These are phyloP conservation scores for Plebejus argus DNA, from an alignment of 2,888 invertebrate genomes.

Conservation along the genomic window DNA sequence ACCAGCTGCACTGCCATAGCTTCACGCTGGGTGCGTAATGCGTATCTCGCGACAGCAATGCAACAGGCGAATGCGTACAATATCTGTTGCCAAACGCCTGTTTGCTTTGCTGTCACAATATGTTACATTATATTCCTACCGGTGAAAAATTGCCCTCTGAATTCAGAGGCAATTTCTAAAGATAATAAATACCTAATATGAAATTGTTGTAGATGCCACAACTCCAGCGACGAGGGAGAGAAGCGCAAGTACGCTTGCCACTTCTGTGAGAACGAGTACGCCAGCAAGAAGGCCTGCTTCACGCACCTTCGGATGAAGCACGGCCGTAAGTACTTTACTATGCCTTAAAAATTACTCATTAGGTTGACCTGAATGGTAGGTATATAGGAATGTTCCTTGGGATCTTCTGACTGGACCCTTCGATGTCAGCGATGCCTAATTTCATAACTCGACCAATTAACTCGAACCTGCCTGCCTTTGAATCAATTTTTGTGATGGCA, in stretches of 20 bases:
- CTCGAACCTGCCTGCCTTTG: background rate
- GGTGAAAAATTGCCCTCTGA: no score
- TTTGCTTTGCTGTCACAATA: no score
- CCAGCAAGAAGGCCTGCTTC: slow-evolving; percentile 72
- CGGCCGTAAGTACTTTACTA: slow-evolving; percentile 49
- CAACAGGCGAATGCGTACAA: no score
- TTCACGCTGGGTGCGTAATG: no score
- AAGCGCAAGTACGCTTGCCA: slow-evolving; percentile 67
- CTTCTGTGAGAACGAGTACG: slow-evolving; percentile 71
- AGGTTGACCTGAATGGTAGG: no score
- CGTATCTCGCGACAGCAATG: no score
- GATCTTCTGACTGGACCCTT: background rate
- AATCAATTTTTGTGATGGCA: background rate
- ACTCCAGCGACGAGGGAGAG: slow-evolving; percentile 53
- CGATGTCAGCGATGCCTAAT: background rate
- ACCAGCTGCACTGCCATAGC: no score
- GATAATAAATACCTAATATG: background rate
- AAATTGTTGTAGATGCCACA: slow-evolving; percentile 58
- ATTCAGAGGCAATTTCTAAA: no score
- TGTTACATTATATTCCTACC: background rate
- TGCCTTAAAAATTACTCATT: background rate
- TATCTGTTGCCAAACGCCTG: no score
- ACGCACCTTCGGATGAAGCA: slow-evolving; percentile 74
- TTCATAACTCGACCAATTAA: background rate
- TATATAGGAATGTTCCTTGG: no score